These are phyloP conservation scores for Colletes gigas DNA, from an alignment of 1,140 invertebrate species.

Conservation along the genomic window DNA sequence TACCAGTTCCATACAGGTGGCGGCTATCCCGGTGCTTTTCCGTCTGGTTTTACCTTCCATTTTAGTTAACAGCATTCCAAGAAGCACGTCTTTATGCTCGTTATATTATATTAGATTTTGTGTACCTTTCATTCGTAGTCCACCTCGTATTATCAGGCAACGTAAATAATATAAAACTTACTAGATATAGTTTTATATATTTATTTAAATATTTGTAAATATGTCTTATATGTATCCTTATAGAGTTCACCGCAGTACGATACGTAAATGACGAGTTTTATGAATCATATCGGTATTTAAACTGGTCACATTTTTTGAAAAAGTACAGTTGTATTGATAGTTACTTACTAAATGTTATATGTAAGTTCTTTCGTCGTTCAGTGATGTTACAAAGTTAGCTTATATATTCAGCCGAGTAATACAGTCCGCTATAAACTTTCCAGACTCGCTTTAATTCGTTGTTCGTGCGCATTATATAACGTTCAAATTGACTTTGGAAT, in stretches of 20 bases:
- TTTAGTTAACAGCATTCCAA: constrained; percentile 81
- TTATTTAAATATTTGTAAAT: constrained; percentile 59
- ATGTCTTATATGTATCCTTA: constrained; percentile 21
- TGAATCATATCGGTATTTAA: not conserved
- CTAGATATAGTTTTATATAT: constrained; percentile 44
- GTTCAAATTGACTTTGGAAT: constrained; percentile 1
- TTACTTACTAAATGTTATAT: constrained; percentile 3
- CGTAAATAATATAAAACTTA: constrained; percentile 20
- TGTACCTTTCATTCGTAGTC: constrained; percentile 31
- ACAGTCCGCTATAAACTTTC: not conserved
- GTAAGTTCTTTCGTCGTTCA: not conserved
- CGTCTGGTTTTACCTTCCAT: constrained; percentile 85
- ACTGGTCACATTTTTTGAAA: not conserved
- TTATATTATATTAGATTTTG: constrained; percentile 33
- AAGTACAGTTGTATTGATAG: constrained; percentile 9
- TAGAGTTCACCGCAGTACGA: not conserved
- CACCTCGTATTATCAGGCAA: constrained; percentile 8
- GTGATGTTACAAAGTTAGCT: not conserved
- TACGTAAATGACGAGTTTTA: constrained; percentile 6
- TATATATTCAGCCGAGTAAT: not conserved
- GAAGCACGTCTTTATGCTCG: constrained; percentile 14
- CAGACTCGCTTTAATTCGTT: not conserved
- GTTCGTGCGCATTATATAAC: not conserved
- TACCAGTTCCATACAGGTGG: constrained; percentile 77
- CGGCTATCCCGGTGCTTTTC: constrained; percentile 68